Percentiles rank a stretch among this genome's conserved stretches.
Conservation (phyloP, 1,140 invertebrate species). For the Octopus sinensis region DNA sequence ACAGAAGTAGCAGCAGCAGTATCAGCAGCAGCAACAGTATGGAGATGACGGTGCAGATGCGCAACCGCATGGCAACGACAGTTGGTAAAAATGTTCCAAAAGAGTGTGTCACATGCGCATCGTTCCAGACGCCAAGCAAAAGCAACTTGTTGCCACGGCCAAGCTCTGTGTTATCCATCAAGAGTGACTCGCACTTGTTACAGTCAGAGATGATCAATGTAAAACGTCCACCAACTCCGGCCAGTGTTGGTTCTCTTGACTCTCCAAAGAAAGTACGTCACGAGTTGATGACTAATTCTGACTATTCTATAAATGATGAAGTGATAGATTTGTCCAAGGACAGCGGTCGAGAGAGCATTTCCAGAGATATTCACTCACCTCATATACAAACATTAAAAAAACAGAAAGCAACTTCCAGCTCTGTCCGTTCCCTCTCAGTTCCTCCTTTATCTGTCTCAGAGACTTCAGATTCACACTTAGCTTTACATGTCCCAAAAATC, state of each 20-base stretch:
- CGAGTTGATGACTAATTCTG: slow-evolving; percentile 13
- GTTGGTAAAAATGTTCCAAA: slow-evolving; percentile 4
- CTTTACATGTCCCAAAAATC: slow-evolving; percentile 41
- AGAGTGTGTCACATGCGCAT: slow-evolving; percentile 5
- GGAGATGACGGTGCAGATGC: not conserved
- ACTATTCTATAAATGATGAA: slow-evolving; percentile 28
- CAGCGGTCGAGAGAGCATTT: slow-evolving; percentile 25
- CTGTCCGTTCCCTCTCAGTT: slow-evolving; percentile 24
- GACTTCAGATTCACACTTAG: not conserved
- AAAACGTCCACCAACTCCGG: slow-evolving; percentile 11
- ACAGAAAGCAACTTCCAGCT: slow-evolving; percentile 15
- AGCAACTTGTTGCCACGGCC: not conserved
- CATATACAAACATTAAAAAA: not conserved
- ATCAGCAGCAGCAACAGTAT: not conserved
- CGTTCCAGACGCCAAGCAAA: not conserved
- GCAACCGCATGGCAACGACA: not conserved
- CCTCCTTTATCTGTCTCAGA: slow-evolving; percentile 17
- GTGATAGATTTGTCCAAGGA: slow-evolving; percentile 35
- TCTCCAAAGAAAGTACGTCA: slow-evolving; percentile 10
- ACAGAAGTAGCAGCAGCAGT: slow-evolving; percentile 19
- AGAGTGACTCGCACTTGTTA: slow-evolving; percentile 17
- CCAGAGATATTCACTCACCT: slow-evolving; percentile 13
- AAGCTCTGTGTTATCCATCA: slow-evolving; percentile 15
- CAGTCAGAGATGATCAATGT: not conserved
- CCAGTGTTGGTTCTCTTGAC: slow-evolving; percentile 6